phyloP scores from a whole-genome alignment of 2,797 vertebrate genomes.

The Cuniculus paca region DNA sequence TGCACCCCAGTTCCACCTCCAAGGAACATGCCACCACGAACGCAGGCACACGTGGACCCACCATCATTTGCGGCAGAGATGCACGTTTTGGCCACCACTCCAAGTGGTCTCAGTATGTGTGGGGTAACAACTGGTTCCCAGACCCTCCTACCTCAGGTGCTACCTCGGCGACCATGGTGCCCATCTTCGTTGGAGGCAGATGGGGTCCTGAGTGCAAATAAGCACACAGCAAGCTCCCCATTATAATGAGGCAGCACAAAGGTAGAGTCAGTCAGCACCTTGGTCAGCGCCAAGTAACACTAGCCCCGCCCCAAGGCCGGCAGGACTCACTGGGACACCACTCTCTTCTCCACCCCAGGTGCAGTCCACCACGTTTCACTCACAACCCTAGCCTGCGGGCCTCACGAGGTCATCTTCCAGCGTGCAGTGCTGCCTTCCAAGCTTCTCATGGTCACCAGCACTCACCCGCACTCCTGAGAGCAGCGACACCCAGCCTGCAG shows the following conservation, averaged over 20 bases:
- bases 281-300: neutral
- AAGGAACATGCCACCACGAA: neutral
- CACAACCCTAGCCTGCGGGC: neutral
- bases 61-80: neutral
- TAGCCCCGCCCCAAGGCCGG: neutral
- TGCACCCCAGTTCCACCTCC: neutral
- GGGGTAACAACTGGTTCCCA: neutral
- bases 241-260: neutral
- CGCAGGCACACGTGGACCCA: neutral
- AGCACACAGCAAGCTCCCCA: neutral
- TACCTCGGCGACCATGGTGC: neutral
- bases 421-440: neutral
- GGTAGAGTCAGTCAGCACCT: neutral
- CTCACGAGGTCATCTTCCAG: neutral
- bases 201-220: neutral
- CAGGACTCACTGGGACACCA: neutral
- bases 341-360: too few relatives aligned
- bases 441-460: neutral
- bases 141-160: neutral
- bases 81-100: neutral
- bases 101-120: rapidly evolving
- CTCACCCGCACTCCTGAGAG: neutral
- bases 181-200: too few relatives aligned
- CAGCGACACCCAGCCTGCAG: rapidly evolving
- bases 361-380: neutral